Evolutionary conservation across 2,797 vertebrate genomes (phyloP), one percentile per base, ranked within the genome.

Genomic region (Pangasius djambal): DNA sequence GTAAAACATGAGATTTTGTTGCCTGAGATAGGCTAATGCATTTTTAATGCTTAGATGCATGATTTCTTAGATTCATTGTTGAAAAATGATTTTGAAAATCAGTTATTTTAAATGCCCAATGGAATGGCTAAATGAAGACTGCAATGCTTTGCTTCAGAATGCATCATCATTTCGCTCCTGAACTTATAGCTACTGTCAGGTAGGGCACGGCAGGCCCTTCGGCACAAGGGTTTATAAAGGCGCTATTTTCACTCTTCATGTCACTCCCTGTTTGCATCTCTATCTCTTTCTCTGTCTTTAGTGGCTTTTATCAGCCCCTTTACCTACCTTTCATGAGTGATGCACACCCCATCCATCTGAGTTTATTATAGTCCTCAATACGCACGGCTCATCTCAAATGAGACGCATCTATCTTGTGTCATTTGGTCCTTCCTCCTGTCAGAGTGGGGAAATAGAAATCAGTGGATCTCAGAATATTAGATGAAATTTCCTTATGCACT

Each of bases 371-470:
- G 90, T 81, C 83, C 87, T 93, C 85, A 91, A 91, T 93, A 91
- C 91, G 90, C 91, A 90, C 72, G 87, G 83, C 88, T 91, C 89
- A 31, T 91, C 88, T 86, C 83, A 91, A 89, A 93, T 91, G 92
- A 93, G 90, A 90, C 74, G 13, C 90, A 91, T 93, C 92, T 91
- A 91, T 93, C 92, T 91, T 92, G 89, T 93, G 91, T 92, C 90
- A 90, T 89, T 87, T 69, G 61, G 72, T 77, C 82, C 74, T 82
- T 85, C 88, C 86, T 85, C 85, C 89, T 92, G 88, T 92, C 89
- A 86, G 89, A 90, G 86, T 52, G 67, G 75, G 75, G 86, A 91
- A 86, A 92, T 83, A 83, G 78, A 90, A 86, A 90, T 86, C 89
- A 70, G 77, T 69, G 81, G 87, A 89, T 88, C 89, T 88, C 78